These are phyloP conservation scores for Epizoanthus fatuus DNA, from an alignment of 92 coral and sea anemone species.

Conservation along the genomic window DNA sequence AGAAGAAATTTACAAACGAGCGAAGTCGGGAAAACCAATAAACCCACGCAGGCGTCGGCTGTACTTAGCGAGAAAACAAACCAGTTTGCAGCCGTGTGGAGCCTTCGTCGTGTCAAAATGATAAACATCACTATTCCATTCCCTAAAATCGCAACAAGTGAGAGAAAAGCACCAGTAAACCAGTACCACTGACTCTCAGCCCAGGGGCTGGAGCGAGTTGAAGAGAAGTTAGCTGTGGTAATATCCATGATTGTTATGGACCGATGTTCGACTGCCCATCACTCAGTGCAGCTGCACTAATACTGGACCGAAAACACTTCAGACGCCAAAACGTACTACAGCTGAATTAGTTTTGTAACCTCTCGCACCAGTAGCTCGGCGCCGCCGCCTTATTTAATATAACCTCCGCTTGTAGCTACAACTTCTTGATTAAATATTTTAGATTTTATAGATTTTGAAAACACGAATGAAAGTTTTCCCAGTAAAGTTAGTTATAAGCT, in stretches of 20 bases:
- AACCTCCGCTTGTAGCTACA: background rate
- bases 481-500: background rate
- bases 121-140: background rate
- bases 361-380: background rate
- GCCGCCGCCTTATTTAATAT: background rate
- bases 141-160: background rate
- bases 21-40: background rate
- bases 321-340: background rate
- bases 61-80: conserved; percentile 3
- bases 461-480: background rate
- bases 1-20: conserved; percentile 4
- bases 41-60: conserved; percentile 9
- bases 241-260: background rate
- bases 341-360: background rate
- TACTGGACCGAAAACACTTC: background rate
- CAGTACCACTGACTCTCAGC: background rate
- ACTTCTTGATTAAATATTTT: background rate
- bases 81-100: conserved; percentile 9
- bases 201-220: background rate
- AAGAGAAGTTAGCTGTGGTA: background rate
- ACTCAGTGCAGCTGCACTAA: background rate
- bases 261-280: background rate
- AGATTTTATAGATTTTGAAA: background rate
- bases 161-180: background rate
- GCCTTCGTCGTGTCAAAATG: background rate